Base-by-base conservation (phyloP, 2,797 vertebrate species). In the Semotilus atromaculatus region DNA sequence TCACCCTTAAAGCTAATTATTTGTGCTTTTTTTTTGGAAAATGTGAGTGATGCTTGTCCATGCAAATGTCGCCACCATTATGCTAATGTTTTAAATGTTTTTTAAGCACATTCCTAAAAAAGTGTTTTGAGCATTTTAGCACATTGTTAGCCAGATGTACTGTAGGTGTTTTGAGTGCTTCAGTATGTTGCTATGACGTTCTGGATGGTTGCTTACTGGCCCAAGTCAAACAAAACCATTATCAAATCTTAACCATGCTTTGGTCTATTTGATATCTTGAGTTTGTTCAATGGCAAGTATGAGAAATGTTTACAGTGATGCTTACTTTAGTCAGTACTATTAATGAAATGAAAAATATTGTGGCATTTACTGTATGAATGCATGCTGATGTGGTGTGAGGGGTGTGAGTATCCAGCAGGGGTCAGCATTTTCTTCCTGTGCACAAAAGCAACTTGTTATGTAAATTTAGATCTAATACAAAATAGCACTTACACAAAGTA, bases 391-490 rank as follows among this genome's bases (percentile, higher is more conserved):
- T 70, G 13, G 5, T 31, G 26, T 43, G 19, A 5, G 13, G 8
- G 21, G 26, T 43, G 11, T 1, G 5, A 26, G n/a, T 21, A 5
- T 31, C 81, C 86, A 78, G 84, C 77, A 89, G 88, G 81, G 72
- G 81, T 43, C 86, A 86, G 81, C 9, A 75, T 75, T 45, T 72
- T 48, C 45, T 72, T 3, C 5, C 7, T 53, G 3, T 19, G 29
- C n/a, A 9, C 68, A 51, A 70, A 23, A 38, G 45, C 34, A 43
- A 58, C 21, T 8, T 18, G 21, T 13, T 29, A 16, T 45, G 53
- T 3, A 40, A 43, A 31, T 72, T 38, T 18, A 64, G 1, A 64
- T 34, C 10, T 18, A 38, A 26, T 11, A 55, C 7, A 60, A 38
- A n/a, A 6, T 75, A n/a, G 13, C 21, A 36, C 9, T 31, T 58